Conservation (phyloP, 2,888 invertebrate species). For the Eulithis prunata region DNA sequence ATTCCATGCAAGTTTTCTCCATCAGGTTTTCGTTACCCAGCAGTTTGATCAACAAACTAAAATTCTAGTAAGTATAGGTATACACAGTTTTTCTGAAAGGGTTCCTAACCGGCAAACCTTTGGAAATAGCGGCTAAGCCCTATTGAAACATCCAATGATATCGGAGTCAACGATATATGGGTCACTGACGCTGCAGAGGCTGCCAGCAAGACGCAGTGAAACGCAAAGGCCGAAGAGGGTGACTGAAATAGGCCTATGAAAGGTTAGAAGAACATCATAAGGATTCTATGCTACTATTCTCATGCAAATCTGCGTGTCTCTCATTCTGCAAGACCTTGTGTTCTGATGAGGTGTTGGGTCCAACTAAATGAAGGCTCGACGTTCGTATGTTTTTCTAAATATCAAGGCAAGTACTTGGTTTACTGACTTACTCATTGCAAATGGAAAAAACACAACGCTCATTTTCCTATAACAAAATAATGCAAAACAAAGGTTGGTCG, state of each 20-base stretch:
- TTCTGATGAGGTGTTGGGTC: background rate
- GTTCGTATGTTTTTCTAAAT: too few relatives aligned
- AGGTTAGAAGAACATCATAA: conserved; percentile 12
- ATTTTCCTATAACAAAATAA: conserved; percentile 6
- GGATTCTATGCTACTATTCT: background rate
- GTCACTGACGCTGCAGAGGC: conserved; percentile 65
- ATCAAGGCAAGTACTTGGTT: too few relatives aligned
- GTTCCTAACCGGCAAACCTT: too few relatives aligned
- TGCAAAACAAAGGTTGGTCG: background rate
- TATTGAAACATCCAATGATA: conserved; percentile 51
- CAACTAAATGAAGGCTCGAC: background rate
- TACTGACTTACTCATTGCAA: background rate
- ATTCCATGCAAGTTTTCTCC: too few relatives aligned
- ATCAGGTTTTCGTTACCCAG: too few relatives aligned
- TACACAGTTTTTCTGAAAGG: too few relatives aligned
- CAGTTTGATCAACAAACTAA: too few relatives aligned
- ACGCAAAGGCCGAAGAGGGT: conserved; percentile 65
- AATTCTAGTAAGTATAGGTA: too few relatives aligned
- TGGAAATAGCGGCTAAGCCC: conserved; percentile 37
- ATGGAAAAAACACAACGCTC: background rate
- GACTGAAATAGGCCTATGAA: conserved; percentile 48
- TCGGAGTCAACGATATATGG: conserved; percentile 64
- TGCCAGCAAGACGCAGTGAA: conserved; percentile 50
- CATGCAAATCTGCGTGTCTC: background rate
- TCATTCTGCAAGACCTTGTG: background rate